These are phyloP conservation scores for Syrmaticus mikado DNA, from an alignment of 2,113 vertebrate species.

Conservation along the genomic window DNA sequence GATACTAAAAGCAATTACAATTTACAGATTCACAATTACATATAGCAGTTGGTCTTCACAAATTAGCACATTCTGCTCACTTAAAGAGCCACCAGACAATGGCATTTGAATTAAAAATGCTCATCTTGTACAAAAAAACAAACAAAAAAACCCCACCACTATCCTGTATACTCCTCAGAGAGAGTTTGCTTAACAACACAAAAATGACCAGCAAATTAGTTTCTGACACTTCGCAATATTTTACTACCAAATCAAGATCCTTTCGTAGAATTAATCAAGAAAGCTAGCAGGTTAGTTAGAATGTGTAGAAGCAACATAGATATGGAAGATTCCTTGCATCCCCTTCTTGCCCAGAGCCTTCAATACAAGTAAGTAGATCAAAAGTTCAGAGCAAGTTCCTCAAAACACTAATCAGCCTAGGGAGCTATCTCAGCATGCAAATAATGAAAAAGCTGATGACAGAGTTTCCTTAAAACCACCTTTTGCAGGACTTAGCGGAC, in stretches of 20 bases:
- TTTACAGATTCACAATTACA: not conserved
- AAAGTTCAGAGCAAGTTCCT: not conserved
- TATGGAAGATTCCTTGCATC: not conserved
- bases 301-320: not conserved
- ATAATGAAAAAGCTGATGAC: not conserved
- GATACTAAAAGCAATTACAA: not conserved
- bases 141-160: not conserved
- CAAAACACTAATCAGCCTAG: not conserved
- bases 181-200: fast-evolving
- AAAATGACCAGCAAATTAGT: not conserved
- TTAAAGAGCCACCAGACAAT: not conserved
- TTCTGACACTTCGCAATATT: not conserved
- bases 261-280: not conserved
- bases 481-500: not conserved
- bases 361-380: not conserved
- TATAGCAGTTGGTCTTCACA: not conserved
- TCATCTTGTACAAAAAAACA: not conserved
- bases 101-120: not conserved
- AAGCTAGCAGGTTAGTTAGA: not conserved
- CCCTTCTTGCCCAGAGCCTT: not conserved
- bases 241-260: not conserved
- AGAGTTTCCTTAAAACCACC: not conserved
- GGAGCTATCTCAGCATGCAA: not conserved
- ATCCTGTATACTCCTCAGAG: not conserved
- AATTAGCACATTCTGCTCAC: not conserved